Percentiles rank a stretch among this genome's conserved stretches.
phyloP scores from a whole-genome alignment of 2,888 invertebrate species.

The Lasioglossum zephyrum region DNA sequence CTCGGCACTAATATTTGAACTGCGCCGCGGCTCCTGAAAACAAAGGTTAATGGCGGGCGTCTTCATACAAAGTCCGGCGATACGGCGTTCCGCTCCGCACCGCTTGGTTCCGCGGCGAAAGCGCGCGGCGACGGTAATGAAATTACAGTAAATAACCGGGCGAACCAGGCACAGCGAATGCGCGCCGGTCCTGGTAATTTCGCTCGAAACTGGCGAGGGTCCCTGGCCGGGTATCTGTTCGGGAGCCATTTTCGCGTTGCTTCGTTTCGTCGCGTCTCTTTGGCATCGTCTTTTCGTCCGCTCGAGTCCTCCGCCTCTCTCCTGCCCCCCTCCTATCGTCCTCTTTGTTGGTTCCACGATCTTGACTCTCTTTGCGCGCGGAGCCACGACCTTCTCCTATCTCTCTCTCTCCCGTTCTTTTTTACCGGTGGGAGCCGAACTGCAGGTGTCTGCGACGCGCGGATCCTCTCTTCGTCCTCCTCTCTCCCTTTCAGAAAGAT shows the following conservation, averaged over 20 bases:
- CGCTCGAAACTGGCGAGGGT: constrained; percentile 70
- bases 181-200: constrained; percentile 63
- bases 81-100: constrained; percentile 12
- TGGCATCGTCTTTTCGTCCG: constrained; percentile 72
- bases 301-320: constrained; percentile 5
- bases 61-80: constrained; percentile 60
- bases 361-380: constrained; percentile 50
- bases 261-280: constrained; percentile 74
- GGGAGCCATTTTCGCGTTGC: constrained; percentile 74
- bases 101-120: constrained; percentile 27
- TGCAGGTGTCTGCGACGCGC: constrained; percentile 8
- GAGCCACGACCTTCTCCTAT: constrained; percentile 10
- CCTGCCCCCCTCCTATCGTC: not conserved
- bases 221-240: constrained; percentile 68
- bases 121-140: constrained; percentile 58
- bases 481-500: too few species aligned
- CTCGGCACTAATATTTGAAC: constrained; percentile 51
- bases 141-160: constrained; percentile 68
- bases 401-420: not conserved
- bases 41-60: constrained; percentile 67
- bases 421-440: not conserved
- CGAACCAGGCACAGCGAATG: constrained; percentile 13
- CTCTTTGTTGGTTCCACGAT: constrained; percentile 21
- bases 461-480: not conserved
- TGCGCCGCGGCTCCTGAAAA: constrained; percentile 35